A percentile compares a stretch with the other conserved stretches of the same genome.
Evolutionary conservation across 2,888 invertebrate genomes (phyloP).

Genomic region (Drosophila macrospina): DNA sequence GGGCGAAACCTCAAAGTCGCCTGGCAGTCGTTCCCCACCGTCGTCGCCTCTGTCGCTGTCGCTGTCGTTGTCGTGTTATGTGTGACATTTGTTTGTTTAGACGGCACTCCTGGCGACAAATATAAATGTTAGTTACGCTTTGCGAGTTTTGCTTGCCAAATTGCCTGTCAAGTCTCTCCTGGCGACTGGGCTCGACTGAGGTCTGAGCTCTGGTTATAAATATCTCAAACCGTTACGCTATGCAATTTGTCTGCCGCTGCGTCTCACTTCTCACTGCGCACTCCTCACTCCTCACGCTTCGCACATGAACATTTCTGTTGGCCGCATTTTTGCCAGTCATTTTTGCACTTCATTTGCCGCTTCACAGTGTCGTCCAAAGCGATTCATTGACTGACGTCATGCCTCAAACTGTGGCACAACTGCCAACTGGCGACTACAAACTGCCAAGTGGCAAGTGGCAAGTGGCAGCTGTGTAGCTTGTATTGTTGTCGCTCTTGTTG

Average conservation of each 20-base stretch:
- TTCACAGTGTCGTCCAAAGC: conserved; percentile 47
- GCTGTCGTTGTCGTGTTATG: conserved; percentile 55
- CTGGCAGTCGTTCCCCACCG: conserved; percentile 42
- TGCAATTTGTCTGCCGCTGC: conserved; percentile 62
- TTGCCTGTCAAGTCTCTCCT: conserved; percentile 70
- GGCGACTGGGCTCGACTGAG: conserved; percentile 26
- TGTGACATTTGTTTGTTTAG: conserved; percentile 75
- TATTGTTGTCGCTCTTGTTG: background rate
- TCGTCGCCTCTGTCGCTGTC: conserved; percentile 36
- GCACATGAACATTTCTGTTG: conserved; percentile 26
- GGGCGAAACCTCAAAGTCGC: conserved; percentile 63
- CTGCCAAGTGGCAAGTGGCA: conserved; percentile 24
- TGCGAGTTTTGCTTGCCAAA: conserved; percentile 72
- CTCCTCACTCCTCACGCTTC: background rate
- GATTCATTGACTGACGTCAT: conserved; percentile 59
- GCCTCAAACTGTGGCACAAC: conserved; percentile 43
- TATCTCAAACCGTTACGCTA: conserved; percentile 49
- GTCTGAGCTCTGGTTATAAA: conserved; percentile 53
- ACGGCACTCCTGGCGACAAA: conserved; percentile 73
- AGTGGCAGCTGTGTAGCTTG: conserved; percentile 29
- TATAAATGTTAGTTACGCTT: conserved; percentile 77
- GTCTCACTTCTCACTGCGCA: conserved; percentile 11
- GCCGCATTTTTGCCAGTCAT: conserved; percentile 57
- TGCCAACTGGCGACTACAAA: conserved; percentile 25
- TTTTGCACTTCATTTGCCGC: conserved; percentile 67